These are phyloP conservation scores for Hippoglossus hippoglossus DNA, from an alignment of 2,797 vertebrate genomes.

Conservation along the genomic window DNA sequence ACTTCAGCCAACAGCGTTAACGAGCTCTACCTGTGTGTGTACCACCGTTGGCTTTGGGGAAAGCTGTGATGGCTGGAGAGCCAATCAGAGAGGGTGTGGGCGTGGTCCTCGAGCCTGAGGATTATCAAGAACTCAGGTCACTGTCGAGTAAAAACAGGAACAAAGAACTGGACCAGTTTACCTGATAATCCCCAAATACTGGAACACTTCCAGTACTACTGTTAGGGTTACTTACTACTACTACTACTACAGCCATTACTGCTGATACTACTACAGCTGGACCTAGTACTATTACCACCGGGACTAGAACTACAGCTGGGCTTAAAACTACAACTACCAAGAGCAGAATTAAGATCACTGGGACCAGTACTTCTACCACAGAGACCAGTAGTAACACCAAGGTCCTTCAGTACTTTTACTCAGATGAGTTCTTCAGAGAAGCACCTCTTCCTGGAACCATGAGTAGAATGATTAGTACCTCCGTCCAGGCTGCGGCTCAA, in stretches of 20 bases:
- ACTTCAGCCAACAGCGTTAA: slow-evolving; percentile 1
- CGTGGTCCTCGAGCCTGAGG: slow-evolving; percentile 64
- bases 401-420: background rate
- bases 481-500: slow-evolving; percentile 97
- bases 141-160: background rate
- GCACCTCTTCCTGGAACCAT: too few species aligned
- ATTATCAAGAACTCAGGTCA: slow-evolving; percentile 68
- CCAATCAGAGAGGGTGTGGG: slow-evolving; percentile 67
- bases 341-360: background rate
- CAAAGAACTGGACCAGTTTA: background rate
- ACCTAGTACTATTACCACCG: background rate
- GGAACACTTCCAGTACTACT: background rate
- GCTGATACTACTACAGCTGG: background rate
- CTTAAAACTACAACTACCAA: too few species aligned
- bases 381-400: background rate
- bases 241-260: background rate
- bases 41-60: slow-evolving; percentile 58
- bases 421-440: background rate
- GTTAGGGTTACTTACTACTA: background rate
- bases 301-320: background rate
- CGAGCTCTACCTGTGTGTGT: slow-evolving; percentile 65
- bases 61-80: slow-evolving; percentile 64
- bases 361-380: background rate
- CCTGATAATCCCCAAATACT: background rate
- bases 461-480: slow-evolving; percentile 77